Conservation (phyloP, 2,888 invertebrate genomes). For the Podabrus alpinus region DNA sequence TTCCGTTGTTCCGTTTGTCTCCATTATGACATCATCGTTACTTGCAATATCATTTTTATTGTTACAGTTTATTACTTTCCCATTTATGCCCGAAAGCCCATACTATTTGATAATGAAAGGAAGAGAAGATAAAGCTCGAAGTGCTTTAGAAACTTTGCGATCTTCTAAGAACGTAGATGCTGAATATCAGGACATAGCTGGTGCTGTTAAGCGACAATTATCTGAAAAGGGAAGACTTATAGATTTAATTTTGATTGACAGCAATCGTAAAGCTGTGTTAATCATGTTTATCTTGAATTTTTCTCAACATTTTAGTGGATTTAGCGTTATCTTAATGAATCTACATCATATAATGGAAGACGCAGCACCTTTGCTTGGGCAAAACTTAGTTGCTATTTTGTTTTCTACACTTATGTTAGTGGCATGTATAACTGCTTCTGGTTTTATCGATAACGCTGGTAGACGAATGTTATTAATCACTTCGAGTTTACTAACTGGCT, state of each 20-base stretch:
- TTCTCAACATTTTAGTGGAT: conserved; percentile 19
- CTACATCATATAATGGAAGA: conserved; percentile 20
- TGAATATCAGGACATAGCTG: neutral
- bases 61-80: neutral
- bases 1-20: conserved; percentile 48
- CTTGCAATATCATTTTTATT: conserved; percentile 42
- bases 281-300: conserved; percentile 16
- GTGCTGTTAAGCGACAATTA: neutral
- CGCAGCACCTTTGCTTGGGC: conserved; percentile 8
- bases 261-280: conserved; percentile 18
- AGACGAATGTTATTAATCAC: conserved; percentile 12
- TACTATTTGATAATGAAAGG: neutral
- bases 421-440: conserved; percentile 8
- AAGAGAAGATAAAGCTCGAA: neutral
- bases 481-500: conserved; percentile 13
- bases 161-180: neutral
- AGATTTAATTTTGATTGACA: conserved; percentile 18
- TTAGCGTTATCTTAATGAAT: conserved; percentile 21
- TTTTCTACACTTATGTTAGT: conserved; percentile 16
- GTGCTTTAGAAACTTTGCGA: neutral
- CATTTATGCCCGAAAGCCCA: neutral
- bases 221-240: neutral
- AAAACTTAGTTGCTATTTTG: conserved; percentile 11
- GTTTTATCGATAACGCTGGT: conserved; percentile 22
- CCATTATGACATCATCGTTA: conserved; percentile 46